These are phyloP conservation scores for Rotaria socialis DNA, from an alignment of 2,888 invertebrate genomes.

Conservation along the genomic window DNA sequence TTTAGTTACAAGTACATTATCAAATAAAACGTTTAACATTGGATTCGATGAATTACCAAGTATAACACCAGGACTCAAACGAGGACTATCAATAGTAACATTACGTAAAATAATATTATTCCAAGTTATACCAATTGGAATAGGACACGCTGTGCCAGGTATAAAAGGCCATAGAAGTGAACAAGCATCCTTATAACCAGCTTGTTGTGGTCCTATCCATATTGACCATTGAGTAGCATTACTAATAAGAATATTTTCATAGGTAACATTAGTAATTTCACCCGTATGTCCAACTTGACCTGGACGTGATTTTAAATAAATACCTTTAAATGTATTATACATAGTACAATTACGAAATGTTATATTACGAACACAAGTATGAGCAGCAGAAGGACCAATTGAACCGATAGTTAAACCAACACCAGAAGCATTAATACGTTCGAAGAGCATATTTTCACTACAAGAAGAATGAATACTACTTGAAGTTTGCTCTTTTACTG, in stretches of 20 bases:
- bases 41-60: neutral
- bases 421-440: conserved; percentile 9
- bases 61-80: conserved; percentile 7
- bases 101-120: neutral
- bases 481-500: neutral
- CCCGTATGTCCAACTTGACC: neutral
- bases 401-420: neutral
- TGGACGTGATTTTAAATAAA: conserved; percentile 2
- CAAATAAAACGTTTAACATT: neutral
- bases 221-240: neutral
- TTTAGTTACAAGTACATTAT: neutral
- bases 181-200: conserved; percentile 6
- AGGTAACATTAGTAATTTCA: neutral
- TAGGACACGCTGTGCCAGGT: neutral
- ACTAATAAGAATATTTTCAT: neutral
- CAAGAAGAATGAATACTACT: neutral
- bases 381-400: neutral
- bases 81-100: neutral
- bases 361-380: conserved; percentile 5
- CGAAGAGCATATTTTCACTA: neutral
- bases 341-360: neutral
- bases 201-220: conserved; percentile 19
- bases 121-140: neutral
- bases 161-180: conserved; percentile 1
- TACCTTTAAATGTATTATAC: conserved; percentile 9